Base-by-base conservation (phyloP, 1,140 invertebrate genomes). In the Piezodorus guildinii region DNA sequence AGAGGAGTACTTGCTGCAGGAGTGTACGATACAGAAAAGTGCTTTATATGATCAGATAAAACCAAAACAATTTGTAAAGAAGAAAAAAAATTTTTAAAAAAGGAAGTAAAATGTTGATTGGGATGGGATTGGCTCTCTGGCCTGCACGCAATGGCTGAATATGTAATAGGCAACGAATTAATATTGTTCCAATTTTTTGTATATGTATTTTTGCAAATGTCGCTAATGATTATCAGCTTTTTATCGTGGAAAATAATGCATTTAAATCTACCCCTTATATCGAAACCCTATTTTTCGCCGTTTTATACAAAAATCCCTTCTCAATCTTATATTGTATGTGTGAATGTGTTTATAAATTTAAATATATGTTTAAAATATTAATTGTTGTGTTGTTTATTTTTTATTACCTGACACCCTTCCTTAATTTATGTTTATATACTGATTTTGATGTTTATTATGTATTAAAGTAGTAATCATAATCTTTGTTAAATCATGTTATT, bases 291-390 rank as follows among this genome's bases (percentile, higher is more conserved):
- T 56, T 19, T 61, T 44, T 61, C 19, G 19, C 60, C 30, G 44
- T 43, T 61, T 61, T 61, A 61, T 61, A 61, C 60, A 44, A 61
- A 43, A 43, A 46, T 61, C 60, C 60, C 44, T 61, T 61, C 60
- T 61, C 60, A 61, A 61, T 61, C 60, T 61, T 61, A 19, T 61
- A 61, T 61, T 61, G 19, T 61, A 61, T 61, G 60, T 61, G 60
- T 61, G 60, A 61, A 61, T 61, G 60, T 61, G 60, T 61, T 61
- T 61, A 61, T 61, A 61, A 61, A 61, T 45, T 61, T 61, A 45
- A 61, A 61, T 61, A 61, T 56, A 61, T 61, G 60, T 61, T 61
- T 61, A 61, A 61, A 61, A 61, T 45, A 16, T 61, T 45, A 45
- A 23, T 19, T 17, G 6, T 43, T 56, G 14, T 54, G 19, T 54